Evolutionary conservation across 64 coral and sea anemone species (phyloP), one percentile per base, ranked within the genome.

Genomic region (Pachyseris speciosa): DNA sequence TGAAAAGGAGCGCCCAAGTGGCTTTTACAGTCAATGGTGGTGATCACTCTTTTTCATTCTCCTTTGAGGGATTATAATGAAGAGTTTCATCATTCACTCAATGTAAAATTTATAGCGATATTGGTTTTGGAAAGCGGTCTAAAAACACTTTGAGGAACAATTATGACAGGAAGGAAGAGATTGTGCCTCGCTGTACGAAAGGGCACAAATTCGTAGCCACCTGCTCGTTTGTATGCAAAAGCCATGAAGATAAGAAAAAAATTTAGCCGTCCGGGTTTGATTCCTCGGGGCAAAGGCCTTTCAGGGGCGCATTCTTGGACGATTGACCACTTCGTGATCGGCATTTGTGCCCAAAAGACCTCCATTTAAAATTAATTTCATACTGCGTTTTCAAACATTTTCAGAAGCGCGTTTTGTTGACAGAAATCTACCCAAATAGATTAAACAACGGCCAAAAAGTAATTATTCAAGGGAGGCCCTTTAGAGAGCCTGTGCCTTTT

Each of bases 121-220:
- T 81, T 81, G 77, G 77, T 52, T 11, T 37, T 58, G 48, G 32
- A 60, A 40, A 39, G 28, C 24, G 53, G 20, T n/a, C 34, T 13
- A 70, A 78, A 55, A 40, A 81, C 53, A 61, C 77, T 20, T 79
- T 58, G 52, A 81, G 8, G 32, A 63, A 36, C 77, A 64, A 81
- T 61, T n/a, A 41, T 32, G 38, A 81, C 77, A 81, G 53, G 77
- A 81, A 59, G 77, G 77, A 81, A 81, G 77, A 36, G 51, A 81
- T 63, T 60, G 77, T 39, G 8, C 16, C 75, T 58, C 48, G 27
- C 20, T 3, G 26, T 8, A 60, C 2, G 15, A 27, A 81, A 37
- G 33, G 17, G 20, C 4, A 61, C 36, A 81, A 57, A 63, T 81
- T 11, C 34, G 11, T 31, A 61, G 20, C 51, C 77, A 81, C 77